Base-by-base conservation (phyloP, 2,113 vertebrate genomes). In the Sialia sialis region DNA sequence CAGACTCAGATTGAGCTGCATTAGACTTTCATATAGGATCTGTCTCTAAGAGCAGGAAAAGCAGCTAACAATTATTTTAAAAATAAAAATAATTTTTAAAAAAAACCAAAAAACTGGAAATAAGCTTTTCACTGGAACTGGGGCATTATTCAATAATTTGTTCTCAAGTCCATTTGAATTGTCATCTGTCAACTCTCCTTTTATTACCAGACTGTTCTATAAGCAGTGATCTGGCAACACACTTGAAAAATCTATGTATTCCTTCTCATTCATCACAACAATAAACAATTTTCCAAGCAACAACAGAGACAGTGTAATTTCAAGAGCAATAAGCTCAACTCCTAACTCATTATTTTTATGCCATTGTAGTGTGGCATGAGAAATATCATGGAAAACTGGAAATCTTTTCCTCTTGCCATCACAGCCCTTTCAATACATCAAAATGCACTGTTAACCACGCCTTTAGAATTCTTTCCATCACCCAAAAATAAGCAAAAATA, bases 131-230 rank as follows among this genome's bases (percentile, higher is more conserved):
- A 59, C 55, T 86, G 59, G 43, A 94, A 87, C n/a, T 64, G 64
- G 56, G 49, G n/a, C 26, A 56, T 80, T 81, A 77, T 52, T 95
- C 59, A 91, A 70, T 90, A 77, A 90, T 81, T 95, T 5, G 11
- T 86, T 90, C 80, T 86, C 20, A 12, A 72, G 84, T 78, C 78
- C 63, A 91, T 95, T 89, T 94, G 85, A 97, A 94, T 94, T 94
- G 82, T 94, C 68, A 74, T 88, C 93, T 94, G 82, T 93, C 91
- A 96, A 49, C 43, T 38, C 70, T 92, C 84, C 59, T 86, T 96
- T 96, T 95, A 96, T 90, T 93, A 95, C 90, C 87, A 95, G 79
- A 90, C 89, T 88, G 90, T 94, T 91, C 93, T 90, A 90, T 90
- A 95, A 91, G 79, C 93, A 95, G 80, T 84, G 81, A 95, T 88